Conservation (phyloP, 2,888 invertebrate species). For the Chesias legatella region DNA sequence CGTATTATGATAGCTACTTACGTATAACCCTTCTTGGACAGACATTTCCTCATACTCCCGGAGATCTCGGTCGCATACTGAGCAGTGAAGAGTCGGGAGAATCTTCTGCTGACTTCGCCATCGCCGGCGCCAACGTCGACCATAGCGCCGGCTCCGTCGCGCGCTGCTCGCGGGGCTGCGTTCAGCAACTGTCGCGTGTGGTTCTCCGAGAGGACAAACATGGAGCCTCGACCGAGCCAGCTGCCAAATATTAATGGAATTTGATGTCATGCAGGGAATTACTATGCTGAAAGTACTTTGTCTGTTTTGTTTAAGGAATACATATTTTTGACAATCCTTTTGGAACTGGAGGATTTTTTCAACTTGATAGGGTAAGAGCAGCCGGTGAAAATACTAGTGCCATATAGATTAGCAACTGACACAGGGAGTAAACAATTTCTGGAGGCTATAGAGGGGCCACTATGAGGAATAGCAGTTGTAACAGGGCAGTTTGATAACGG, state of each 20-base stretch:
- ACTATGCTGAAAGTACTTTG: too few species aligned
- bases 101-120: constrained; percentile 92
- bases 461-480: too few species aligned
- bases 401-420: too few species aligned
- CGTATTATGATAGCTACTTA: constrained; percentile 68
- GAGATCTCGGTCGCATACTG: constrained; percentile 96
- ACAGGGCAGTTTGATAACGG: too few species aligned
- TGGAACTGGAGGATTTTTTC: too few species aligned
- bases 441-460: too few species aligned
- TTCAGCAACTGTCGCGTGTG: constrained; percentile 87
- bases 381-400: too few species aligned
- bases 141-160: constrained; percentile 55
- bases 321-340: too few species aligned
- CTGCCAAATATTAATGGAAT: constrained; percentile 61
- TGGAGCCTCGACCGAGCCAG: constrained; percentile 93
- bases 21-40: constrained; percentile 88
- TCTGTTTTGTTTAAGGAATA: too few species aligned
- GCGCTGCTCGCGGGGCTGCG: constrained; percentile 34
- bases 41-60: constrained; percentile 90
- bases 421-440: too few species aligned
- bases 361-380: too few species aligned
- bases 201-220: constrained; percentile 95
- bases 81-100: constrained; percentile 86
- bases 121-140: constrained; percentile 98
- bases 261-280: neutral